Base-by-base conservation (phyloP, 2,113 vertebrate genomes). In the Osmerus mordax region DNA sequence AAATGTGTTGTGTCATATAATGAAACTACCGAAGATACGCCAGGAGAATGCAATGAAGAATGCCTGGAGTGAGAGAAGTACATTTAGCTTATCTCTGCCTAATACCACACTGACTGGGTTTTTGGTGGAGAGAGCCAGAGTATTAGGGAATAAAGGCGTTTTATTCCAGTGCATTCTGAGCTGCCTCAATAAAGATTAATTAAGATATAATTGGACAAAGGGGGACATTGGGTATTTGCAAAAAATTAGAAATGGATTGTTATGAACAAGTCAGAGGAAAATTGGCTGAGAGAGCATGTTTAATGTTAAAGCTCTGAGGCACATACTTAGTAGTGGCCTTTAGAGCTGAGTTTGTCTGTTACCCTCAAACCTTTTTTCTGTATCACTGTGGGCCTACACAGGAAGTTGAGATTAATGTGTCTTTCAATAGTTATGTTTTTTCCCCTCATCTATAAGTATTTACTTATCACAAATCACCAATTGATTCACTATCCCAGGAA, bases 1-100 rank as follows among this genome's bases (percentile, higher is more conserved):
- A 87, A 86, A 81, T 78, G 74, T 77, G 77, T 83, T 88, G 5
- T 73, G 70, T 78, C 74, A 65, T 70, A 79, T 81, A 89, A 85
- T 86, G 82, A 86, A 86, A 81, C 71, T 68, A 28, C 55, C 4
- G 64, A 78, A 78, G 79, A 72, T 82, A 81, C 70, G 77, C 70
- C 83, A 79, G 65, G 56, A 81, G 72, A 66, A 56, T 71, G 83
- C 80, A 75, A 73, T 81, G 72, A 81, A 72, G 77, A 88, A 79
- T 70, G 70, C 67, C 61, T 72, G 81, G 82, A 86, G 76, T 69
- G 59, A 77, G 73, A 74, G 63, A 58, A 25, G 53, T 67, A n/a
- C 67, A 85, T 81, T 86, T 79, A 81, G 60, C 67, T 28, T 64
- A 78, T 74, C 77, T 85, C 67, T 78, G 76, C 67, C 78, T 76